phyloP scores from a whole-genome alignment of 2,888 invertebrate genomes.

The Nyleta sp. region DNA sequence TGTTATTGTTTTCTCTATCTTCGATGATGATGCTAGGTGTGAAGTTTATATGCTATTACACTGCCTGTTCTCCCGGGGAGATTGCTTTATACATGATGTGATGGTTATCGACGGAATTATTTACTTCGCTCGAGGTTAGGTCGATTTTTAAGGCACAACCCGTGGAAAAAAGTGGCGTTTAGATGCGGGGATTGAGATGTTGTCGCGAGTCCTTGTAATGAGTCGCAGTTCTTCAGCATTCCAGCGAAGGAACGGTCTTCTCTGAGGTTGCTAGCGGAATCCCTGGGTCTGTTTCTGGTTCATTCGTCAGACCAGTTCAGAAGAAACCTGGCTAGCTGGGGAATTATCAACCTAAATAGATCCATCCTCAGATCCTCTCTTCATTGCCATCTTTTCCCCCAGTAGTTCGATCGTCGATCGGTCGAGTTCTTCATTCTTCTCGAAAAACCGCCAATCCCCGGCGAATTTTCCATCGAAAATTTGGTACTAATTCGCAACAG shows the following conservation, averaged over 20 bases:
- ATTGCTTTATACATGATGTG: constrained; percentile 64
- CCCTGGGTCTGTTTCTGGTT: too few species aligned
- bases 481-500: neutral
- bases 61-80: constrained; percentile 49
- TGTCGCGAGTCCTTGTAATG: neutral
- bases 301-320: too few species aligned
- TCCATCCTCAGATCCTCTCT: too few species aligned
- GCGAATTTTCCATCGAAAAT: too few species aligned
- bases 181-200: constrained; percentile 21
- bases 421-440: too few species aligned
- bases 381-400: too few species aligned
- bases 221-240: neutral
- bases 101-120: constrained; percentile 58
- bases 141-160: constrained; percentile 18
- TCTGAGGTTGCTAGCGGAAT: too few species aligned
- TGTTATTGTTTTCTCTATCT: constrained; percentile 66
- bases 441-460: too few species aligned
- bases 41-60: constrained; percentile 66
- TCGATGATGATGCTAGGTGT: constrained; percentile 67
- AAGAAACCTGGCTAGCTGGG: too few species aligned
- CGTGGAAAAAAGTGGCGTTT: neutral
- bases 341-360: too few species aligned
- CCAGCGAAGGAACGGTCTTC: too few species aligned
- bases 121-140: constrained; percentile 24
- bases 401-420: too few species aligned